Evolutionary conservation across 2,888 invertebrate genomes (phyloP).

Genomic region (Plebejus anna): DNA sequence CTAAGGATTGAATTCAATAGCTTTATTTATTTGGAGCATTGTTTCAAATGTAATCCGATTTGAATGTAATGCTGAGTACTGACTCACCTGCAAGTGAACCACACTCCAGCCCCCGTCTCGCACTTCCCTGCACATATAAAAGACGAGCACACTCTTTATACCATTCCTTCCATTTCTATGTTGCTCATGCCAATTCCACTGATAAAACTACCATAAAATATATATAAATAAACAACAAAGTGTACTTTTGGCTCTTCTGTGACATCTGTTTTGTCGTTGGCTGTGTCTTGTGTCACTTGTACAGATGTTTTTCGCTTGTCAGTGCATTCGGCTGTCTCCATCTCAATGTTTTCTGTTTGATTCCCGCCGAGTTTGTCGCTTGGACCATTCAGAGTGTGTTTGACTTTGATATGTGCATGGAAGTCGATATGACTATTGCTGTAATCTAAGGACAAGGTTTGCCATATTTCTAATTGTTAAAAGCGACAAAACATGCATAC

Average conservation of each 20-base stretch:
- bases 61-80: background rate
- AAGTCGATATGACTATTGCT: constrained; percentile 55
- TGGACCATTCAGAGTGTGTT: constrained; percentile 71
- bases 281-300: constrained; percentile 51
- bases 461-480: constrained; percentile 36
- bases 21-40: too few relatives aligned
- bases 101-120: constrained; percentile 45
- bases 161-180: constrained; percentile 51
- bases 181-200: constrained; percentile 66
- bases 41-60: too few relatives aligned
- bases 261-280: constrained; percentile 39
- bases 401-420: constrained; percentile 80
- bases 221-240: constrained; percentile 48
- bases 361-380: constrained; percentile 43
- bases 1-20: too few relatives aligned
- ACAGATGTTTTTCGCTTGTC: constrained; percentile 44
- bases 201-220: constrained; percentile 66
- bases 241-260: constrained; percentile 48
- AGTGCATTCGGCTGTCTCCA: constrained; percentile 48
- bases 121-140: constrained; percentile 78
- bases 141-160: constrained; percentile 77
- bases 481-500: constrained; percentile 23
- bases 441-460: constrained; percentile 53
- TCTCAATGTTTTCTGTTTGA: constrained; percentile 46
- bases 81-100: constrained; percentile 48